phyloP scores from a whole-genome alignment of 2,888 invertebrate species.

The Brachypterus glaber region DNA sequence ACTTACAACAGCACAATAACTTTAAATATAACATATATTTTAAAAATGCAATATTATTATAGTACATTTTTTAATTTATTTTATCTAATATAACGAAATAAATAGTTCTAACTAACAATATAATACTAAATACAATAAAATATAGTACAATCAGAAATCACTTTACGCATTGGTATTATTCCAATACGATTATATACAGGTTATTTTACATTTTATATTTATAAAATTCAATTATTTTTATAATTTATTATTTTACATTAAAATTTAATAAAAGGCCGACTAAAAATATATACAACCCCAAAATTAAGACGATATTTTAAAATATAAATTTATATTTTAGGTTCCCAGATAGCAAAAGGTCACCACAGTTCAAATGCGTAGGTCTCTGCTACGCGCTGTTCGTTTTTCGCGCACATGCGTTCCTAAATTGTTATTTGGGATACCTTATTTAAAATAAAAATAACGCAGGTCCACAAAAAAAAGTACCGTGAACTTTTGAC shows the following conservation, averaged over 20 bases:
- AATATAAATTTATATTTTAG: too few relatives aligned
- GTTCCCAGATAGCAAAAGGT: too few relatives aligned
- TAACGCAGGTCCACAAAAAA: too few relatives aligned
- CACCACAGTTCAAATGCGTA: too few relatives aligned
- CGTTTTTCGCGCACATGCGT: too few relatives aligned
- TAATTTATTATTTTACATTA: too few relatives aligned
- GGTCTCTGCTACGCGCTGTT: too few relatives aligned
- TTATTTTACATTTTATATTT: slow-evolving; percentile 11
- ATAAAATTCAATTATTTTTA: slow-evolving; percentile 10
- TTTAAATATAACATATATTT: slow-evolving; percentile 32
- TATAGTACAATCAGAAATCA: slow-evolving; percentile 36
- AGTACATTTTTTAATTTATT: slow-evolving; percentile 22
- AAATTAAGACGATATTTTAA: too few relatives aligned
- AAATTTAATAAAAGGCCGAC: neutral
- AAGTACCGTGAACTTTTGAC: too few relatives aligned
- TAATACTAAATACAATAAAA: slow-evolving; percentile 20
- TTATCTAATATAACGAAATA: slow-evolving; percentile 29
- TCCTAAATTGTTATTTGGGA: too few relatives aligned
- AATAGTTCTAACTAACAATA: slow-evolving; percentile 33
- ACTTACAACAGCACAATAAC: slow-evolving; percentile 35
- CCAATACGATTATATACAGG: slow-evolving; percentile 16
- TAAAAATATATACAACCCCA: too few relatives aligned
- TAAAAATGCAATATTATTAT: slow-evolving; percentile 19
- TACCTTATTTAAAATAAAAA: too few relatives aligned
- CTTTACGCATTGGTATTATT: slow-evolving; percentile 27